Evolutionary conservation across 2,113 vertebrate species (phyloP), one percentile per base, ranked within the genome.

Genomic region (Echinops telfairi): DNA sequence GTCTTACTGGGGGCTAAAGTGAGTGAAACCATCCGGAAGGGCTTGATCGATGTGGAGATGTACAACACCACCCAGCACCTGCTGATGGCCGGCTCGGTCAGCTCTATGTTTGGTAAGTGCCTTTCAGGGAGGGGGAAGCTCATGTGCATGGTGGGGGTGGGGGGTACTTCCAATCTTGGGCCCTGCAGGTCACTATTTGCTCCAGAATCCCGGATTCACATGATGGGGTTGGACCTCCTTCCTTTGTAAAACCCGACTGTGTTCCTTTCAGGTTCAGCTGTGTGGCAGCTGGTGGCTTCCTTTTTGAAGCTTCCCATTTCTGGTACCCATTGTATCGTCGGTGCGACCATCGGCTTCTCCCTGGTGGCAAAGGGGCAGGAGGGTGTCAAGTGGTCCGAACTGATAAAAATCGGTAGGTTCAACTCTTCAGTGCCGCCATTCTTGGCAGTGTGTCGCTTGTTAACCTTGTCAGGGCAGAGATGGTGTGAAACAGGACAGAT

Each of bases 251-350:
- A 68, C 40, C 92, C 62, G 14, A 25, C 47, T 58, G 8, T 91
- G 8, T 66, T 53, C 47, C 0, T 40, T 95, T 11, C 97, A 99
- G 99, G 99, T 83, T 99, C 99, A 38, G 99, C 99, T 83, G 99
- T 99, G 89, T 99, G 99, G 99, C 99, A 99, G 95, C 98, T 99
- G 58, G 95, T 87, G 31, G 99, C 99, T 95, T 99, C 99, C 0
- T 99, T 99, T 97, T 97, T 99, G 98, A 99, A 99, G 98, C 99
- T 99, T 9, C 99, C 99, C 91, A 99, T 99, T 94, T 99, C 99
- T 96, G 99, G 99, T 84, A 99, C 99, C 20, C 99, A 99, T 97
- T 99, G 99, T 92, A 99, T 99, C 22, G 99, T 99, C 6, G 99
- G 99, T 20, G 99, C 99, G 0, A 99, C 99, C 89, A 99, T 99